Base-by-base conservation (phyloP, 2,113 vertebrate species). In the Morone saxatilis region DNA sequence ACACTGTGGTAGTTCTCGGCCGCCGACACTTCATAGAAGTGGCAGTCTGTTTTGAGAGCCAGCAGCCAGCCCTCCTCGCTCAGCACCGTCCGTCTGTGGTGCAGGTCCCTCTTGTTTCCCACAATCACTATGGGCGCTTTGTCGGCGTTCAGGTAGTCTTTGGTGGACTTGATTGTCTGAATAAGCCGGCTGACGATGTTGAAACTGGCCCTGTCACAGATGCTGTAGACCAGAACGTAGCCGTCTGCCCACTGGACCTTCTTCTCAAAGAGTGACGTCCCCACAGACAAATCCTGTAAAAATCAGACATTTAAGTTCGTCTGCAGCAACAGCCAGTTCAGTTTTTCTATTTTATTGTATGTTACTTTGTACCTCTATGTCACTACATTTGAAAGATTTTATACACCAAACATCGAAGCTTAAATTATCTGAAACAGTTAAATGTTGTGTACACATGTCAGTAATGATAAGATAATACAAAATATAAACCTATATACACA, bases 161-260 rank as follows among this genome's bases (percentile, higher is more conserved):
- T 97, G 13, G 92, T 63, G 0, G 94, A 94, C 88, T 96, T 97
- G 92, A 98, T 97, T 71, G 86, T 78, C 77, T 96, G 96, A 57
- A 97, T 71, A 69, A 96, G 95, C 71, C 93, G 93, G 60, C 92
- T 91, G 66, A 96, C 88, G 12, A 92, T 77, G 86, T 95, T 96
- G 90, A 97, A 97, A 86, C 97, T 97, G 83, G 94, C 95, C 17
- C 96, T 91, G 91, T 97, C 96, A 0, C 96, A 97, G 93, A 97
- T 97, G 91, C 97, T 97, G 92, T 97, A 97, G 69, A 97, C 96
- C 19, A 97, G 91, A 50, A 97, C 85, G 74, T 96, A 97, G 67
- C 96, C 94, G 51, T 97, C 96, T 2, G 96, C 97, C 97, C 97
- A 97, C 68, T 96, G 96, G 82, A 97, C 90, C 80, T 95, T 94